A percentile compares a stretch with the other conserved stretches of the same genome.
phyloP scores from a whole-genome alignment of 2,797 vertebrate species.

The Scarus forsteni region DNA sequence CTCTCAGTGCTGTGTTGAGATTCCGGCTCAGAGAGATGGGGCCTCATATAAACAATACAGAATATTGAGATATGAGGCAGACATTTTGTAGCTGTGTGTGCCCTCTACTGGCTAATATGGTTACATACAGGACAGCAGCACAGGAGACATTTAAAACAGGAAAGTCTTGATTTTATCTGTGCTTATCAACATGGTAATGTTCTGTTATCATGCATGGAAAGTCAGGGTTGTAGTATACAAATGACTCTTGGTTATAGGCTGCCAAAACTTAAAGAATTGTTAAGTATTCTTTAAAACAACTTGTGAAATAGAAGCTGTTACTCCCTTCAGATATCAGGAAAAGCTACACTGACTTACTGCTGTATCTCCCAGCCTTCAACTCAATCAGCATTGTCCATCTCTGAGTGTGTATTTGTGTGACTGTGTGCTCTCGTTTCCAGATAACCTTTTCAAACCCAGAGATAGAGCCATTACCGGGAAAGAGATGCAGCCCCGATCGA shows the following conservation, averaged over 20 bases:
- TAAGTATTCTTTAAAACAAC: conserved; percentile 4
- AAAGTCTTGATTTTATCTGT: neutral
- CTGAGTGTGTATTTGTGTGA: conserved; percentile 1
- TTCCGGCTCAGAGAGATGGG: conserved; percentile 13
- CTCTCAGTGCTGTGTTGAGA: conserved; percentile 20
- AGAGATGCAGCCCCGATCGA: conserved; percentile 87
- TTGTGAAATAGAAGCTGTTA: conserved; percentile 3
- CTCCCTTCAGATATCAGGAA: conserved; percentile 15
- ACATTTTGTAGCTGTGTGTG: conserved; percentile 56
- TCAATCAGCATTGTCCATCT: conserved; percentile 9
- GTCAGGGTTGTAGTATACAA: neutral
- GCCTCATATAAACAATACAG: conserved; percentile 18
- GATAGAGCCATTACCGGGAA: conserved; percentile 86
- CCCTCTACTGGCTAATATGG: conserved; percentile 66
- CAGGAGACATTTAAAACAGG: neutral
- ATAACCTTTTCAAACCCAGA: conserved; percentile 89
- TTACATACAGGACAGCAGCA: neutral
- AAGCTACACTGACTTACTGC: conserved; percentile 27
- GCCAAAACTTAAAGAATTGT: neutral
- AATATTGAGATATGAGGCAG: conserved; percentile 9
- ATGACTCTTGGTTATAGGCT: neutral
- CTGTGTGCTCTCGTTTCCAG: conserved; percentile 73
- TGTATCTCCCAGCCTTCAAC: conserved; percentile 22
- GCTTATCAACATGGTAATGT: neutral
- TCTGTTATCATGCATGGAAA: neutral